These are phyloP conservation scores for Fregetta grallaria DNA, from an alignment of 2,113 vertebrate species.

Conservation along the genomic window DNA sequence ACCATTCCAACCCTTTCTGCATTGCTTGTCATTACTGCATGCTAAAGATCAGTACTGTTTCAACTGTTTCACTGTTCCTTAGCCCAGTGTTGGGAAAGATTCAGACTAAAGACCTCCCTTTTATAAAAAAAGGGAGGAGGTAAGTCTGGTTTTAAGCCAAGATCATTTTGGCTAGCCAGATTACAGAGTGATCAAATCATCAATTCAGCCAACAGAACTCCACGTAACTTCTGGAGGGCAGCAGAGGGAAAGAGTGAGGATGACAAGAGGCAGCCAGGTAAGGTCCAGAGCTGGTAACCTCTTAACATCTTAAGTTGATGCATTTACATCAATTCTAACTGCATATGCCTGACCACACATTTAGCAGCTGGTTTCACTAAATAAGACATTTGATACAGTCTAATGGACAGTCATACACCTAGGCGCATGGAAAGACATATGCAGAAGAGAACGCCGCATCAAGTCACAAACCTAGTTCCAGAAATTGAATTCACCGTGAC, in stretches of 20 bases:
- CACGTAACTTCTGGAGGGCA: background rate
- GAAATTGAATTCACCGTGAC: background rate
- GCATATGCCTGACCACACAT: background rate
- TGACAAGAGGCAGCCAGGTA: background rate
- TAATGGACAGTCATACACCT: background rate
- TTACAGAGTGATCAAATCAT: background rate
- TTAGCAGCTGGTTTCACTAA: background rate
- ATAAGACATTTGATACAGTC: background rate
- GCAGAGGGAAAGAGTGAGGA: background rate
- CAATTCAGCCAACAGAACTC: background rate
- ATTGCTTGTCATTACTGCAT: background rate
- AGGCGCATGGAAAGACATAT: accelerated
- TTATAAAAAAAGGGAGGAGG: background rate
- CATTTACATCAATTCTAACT: background rate
- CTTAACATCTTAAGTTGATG: no score
- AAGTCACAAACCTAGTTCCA: background rate
- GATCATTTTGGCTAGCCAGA: background rate
- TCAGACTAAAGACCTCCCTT: background rate
- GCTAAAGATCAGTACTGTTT: background rate
- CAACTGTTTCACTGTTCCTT: background rate
- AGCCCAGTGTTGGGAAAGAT: background rate
- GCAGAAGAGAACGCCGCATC: background rate
- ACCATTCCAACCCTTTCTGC: background rate
- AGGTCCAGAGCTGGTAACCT: background rate
- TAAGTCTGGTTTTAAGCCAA: background rate